Evolutionary conservation across 2,888 invertebrate genomes (phyloP), one percentile per base, ranked within the genome.

Genomic region (Copidosoma aretas): DNA sequence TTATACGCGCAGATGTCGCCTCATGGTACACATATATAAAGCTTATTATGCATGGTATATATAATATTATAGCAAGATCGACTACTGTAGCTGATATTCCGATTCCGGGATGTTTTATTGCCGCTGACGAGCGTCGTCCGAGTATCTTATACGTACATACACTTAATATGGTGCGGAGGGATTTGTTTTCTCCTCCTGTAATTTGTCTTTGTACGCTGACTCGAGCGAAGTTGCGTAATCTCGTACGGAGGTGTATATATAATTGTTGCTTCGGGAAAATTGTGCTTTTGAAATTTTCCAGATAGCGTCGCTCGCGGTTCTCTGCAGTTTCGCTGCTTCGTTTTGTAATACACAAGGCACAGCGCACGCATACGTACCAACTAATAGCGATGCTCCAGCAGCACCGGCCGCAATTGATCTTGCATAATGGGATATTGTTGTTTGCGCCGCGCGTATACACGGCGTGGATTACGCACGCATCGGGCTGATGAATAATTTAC

Each of bases 1-100:
- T 64, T 64, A 68, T 68, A 25, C 64, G 25, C 22, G 41, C 41
- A 14, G 17, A 46, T 17, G 17, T 46, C 43, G 43, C 15, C 12
- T 32, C 14, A 46, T 46, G 8, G 43, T 12, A 8, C 8, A 12
- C 15, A n/a, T n/a, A n/a, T n/a, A n/a, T n/a, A n/a, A n/a, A n/a
- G 41, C 43, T 46, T 15, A 14, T 46, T 46, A 46, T 46, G 12
- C 43, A 46, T 12, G 8, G 15, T 46, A 17, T 17, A 14, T 15
- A 46, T 17, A 46, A 46, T 46, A 46, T 46, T 15, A 12, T 46
- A 46, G 12, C 12, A 46, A 46, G 8, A 12, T 17, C 43, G 43
- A 14, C 10, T 14, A 14, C 41, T 41, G 12, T 46, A 4, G 43
- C 43, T 46, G 43, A 46, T 46, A 46, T 46, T 12, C 43, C 43